Evolutionary conservation across 1,140 invertebrate species (phyloP).

Genomic region (Diorhabda sublineata): DNA sequence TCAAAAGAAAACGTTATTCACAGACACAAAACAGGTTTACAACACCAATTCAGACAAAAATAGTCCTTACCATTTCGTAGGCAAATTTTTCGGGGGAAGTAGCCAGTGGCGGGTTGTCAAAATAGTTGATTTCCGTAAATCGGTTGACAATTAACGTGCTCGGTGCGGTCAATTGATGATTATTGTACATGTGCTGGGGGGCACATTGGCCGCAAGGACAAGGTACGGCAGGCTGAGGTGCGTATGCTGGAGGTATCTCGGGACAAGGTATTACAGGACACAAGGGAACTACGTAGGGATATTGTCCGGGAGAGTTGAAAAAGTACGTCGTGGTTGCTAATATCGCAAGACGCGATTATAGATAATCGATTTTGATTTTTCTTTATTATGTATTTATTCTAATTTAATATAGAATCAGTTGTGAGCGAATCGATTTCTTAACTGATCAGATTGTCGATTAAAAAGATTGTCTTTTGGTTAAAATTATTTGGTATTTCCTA

Average conservation of each 20-base stretch:
- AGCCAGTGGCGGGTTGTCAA: slow-evolving; percentile 40
- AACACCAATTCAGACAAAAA: slow-evolving; percentile 14
- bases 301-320: slow-evolving; percentile 45
- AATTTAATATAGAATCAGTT: too few relatives aligned
- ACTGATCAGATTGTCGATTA: not conserved
- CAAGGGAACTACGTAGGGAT: slow-evolving; percentile 47
- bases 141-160: slow-evolving; percentile 46
- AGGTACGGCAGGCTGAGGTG: slow-evolving; percentile 27
- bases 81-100: slow-evolving; percentile 36
- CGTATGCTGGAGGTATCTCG: slow-evolving; percentile 33
- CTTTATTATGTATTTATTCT: too few relatives aligned
- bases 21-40: slow-evolving; percentile 8
- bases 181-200: slow-evolving; percentile 41
- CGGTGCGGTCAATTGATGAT: slow-evolving; percentile 37
- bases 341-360: slow-evolving; percentile 4
- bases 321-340: slow-evolving; percentile 45
- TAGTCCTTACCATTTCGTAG: slow-evolving; percentile 44
- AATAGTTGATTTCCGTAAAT: slow-evolving; percentile 48
- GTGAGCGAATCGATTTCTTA: not conserved
- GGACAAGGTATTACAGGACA: slow-evolving; percentile 43
- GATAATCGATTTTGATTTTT: not conserved
- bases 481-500: slow-evolving; percentile 3
- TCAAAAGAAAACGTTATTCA: not conserved
- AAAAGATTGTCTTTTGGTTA: slow-evolving; percentile 37
- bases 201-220: slow-evolving; percentile 45